A percentile compares a stretch with the other conserved stretches of the same genome.
phyloP scores from a whole-genome alignment of 2,888 invertebrate species.

The Epirrita christyi region DNA sequence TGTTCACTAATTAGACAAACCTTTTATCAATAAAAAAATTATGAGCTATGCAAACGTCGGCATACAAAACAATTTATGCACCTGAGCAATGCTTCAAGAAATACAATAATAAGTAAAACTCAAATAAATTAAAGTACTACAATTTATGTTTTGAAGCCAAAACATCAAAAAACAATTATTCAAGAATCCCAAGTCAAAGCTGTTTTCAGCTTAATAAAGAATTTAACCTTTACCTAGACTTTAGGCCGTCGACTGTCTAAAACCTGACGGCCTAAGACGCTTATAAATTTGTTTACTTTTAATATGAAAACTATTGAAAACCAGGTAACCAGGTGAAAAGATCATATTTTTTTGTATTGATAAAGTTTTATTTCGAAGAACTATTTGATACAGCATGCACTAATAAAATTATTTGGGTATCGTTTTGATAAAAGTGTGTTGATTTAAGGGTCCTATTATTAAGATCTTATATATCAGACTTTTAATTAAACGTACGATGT shows the following conservation, averaged over 20 bases:
- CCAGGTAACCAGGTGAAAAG: not conserved
- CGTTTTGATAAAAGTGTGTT: too few relatives aligned
- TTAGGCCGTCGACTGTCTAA: constrained; percentile 1
- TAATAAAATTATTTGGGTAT: too few relatives aligned
- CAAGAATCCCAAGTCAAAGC: not conserved
- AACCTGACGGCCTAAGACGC: not conserved
- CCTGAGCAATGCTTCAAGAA: not conserved
- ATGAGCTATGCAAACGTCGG: not conserved
- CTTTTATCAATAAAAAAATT: too few relatives aligned
- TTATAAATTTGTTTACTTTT: not conserved
- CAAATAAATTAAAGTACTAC: constrained; percentile 4
- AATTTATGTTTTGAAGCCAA: constrained; percentile 4
- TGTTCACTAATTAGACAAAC: too few relatives aligned
- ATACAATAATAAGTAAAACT: constrained; percentile 3
- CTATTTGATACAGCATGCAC: too few relatives aligned
- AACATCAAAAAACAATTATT: not conserved
- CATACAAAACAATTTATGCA: too few relatives aligned
- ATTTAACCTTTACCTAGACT: constrained; percentile 19
- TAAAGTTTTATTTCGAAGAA: not conserved
- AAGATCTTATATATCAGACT: too few relatives aligned
- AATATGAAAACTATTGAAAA: not conserved
- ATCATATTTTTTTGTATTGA: not conserved
- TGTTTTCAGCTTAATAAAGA: constrained; percentile 8
- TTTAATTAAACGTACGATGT: too few relatives aligned
- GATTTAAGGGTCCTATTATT: too few relatives aligned